phyloP scores from a whole-genome alignment of 2,113 vertebrate genomes.

The Neogobius melanostomus region DNA sequence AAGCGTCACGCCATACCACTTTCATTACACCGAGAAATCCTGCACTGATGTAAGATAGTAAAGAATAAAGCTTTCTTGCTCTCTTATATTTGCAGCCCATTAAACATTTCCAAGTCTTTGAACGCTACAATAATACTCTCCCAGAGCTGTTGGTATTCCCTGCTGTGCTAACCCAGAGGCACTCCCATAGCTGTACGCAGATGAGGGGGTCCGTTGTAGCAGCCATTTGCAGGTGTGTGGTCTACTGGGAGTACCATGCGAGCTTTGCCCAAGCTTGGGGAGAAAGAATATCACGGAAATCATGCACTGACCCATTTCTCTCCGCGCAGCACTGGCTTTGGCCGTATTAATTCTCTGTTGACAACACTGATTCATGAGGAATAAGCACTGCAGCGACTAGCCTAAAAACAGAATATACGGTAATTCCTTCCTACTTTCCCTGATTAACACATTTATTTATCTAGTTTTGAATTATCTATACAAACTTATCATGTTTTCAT shows the following conservation, averaged over 20 bases:
- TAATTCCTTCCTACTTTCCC: too few relatives aligned
- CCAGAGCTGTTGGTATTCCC: constrained; percentile 32
- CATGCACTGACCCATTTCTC: constrained; percentile 55
- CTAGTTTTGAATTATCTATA: too few relatives aligned
- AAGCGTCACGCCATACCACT: constrained; percentile 12
- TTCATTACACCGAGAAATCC: constrained; percentile 11
- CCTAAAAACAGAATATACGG: too few relatives aligned
- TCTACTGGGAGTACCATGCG: constrained; percentile 36
- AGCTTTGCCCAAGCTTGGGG: constrained; percentile 20
- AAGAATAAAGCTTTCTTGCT: constrained; percentile 35
- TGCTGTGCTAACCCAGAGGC: constrained; percentile 38
- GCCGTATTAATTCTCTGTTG: not conserved
- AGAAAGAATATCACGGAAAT: constrained; percentile 28
- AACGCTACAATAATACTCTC: constrained; percentile 50
- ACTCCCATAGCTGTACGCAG: constrained; percentile 38
- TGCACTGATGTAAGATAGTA: constrained; percentile 2
- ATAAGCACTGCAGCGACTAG: too few relatives aligned
- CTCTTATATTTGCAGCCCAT: constrained; percentile 31
- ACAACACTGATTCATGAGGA: too few relatives aligned
- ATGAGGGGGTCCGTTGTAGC: constrained; percentile 44
- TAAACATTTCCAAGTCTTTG: constrained; percentile 34
- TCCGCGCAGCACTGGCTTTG: not conserved
- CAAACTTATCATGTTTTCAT: too few relatives aligned
- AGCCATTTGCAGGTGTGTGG: constrained; percentile 35
- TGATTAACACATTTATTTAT: too few relatives aligned